A percentile compares a stretch with the other conserved stretches of the same genome.
Evolutionary conservation across 2,888 invertebrate genomes (phyloP).

Genomic region (Xanthorhoe spadicearia): DNA sequence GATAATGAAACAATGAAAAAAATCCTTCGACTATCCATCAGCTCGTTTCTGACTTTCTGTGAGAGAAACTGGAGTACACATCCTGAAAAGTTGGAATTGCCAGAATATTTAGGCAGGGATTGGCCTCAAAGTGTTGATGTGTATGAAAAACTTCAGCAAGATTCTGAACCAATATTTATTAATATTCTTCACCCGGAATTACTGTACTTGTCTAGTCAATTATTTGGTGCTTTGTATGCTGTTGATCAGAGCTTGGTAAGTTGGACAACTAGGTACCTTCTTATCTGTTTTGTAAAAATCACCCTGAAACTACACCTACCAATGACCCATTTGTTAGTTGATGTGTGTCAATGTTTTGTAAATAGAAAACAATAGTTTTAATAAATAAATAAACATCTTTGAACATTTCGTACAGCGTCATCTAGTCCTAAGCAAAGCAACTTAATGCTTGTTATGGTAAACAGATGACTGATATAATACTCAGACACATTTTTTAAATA

Average conservation of each 20-base stretch:
- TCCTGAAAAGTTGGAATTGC: slow-evolving; percentile 68
- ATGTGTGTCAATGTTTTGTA: too few relatives aligned
- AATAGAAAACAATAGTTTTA: too few relatives aligned
- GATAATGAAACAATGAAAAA: slow-evolving; percentile 57
- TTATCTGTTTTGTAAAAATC: not conserved
- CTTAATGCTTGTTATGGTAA: too few relatives aligned
- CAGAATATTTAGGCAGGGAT: slow-evolving; percentile 68
- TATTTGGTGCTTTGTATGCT: slow-evolving; percentile 65
- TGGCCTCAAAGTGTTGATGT: slow-evolving; percentile 77
- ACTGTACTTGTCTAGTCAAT: slow-evolving; percentile 70
- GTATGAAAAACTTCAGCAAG: slow-evolving; percentile 73
- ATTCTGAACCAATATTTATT: slow-evolving; percentile 88
- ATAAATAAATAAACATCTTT: too few relatives aligned
- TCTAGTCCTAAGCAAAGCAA: too few relatives aligned
- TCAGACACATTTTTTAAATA: too few relatives aligned
- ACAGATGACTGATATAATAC: too few relatives aligned
- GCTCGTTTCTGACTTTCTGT: slow-evolving; percentile 89
- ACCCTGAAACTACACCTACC: too few relatives aligned
- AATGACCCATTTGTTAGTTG: too few relatives aligned
- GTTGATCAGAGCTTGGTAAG: slow-evolving; percentile 71
- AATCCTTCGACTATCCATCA: slow-evolving; percentile 85
- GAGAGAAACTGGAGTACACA: slow-evolving; percentile 94
- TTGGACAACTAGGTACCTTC: not conserved
- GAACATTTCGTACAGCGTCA: too few relatives aligned
- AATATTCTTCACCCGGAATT: slow-evolving; percentile 86